phyloP scores from a whole-genome alignment of 2,888 invertebrate genomes.

The Coelopa pilipes region DNA sequence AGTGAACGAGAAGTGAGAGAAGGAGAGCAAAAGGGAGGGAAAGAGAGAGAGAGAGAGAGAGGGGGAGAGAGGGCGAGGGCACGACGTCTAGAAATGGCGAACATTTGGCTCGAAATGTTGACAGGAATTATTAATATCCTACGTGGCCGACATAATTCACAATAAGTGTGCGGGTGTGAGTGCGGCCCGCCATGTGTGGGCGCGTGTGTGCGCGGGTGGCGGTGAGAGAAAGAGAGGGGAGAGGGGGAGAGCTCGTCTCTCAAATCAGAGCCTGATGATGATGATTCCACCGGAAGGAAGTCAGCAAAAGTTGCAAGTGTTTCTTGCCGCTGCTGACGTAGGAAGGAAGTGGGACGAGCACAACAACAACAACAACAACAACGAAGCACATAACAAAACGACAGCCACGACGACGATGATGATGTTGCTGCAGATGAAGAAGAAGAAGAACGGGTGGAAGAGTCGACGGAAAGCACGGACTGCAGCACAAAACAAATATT shows the following conservation, averaged over 20 bases:
- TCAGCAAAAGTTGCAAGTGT: background rate
- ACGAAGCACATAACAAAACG: too few relatives aligned
- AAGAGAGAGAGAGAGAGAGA: too few relatives aligned
- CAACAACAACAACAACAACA: background rate
- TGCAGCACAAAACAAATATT: too few relatives aligned
- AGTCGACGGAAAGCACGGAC: too few relatives aligned
- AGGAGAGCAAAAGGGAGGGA: too few relatives aligned
- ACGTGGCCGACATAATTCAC: slow-evolving; percentile 54
- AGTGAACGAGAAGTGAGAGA: too few relatives aligned
- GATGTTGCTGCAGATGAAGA: too few relatives aligned
- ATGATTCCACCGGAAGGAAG: background rate
- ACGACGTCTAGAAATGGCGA: slow-evolving; percentile 52
- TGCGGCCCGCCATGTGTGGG: background rate
- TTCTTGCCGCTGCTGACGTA: background rate
- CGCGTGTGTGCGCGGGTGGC: too few relatives aligned
- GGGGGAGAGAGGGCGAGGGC: slow-evolving; percentile 28
- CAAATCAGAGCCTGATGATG: too few relatives aligned
- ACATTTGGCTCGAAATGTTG: slow-evolving; percentile 49
- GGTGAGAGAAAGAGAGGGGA: background rate
- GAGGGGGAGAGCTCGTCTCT: background rate
- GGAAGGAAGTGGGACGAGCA: too few relatives aligned
- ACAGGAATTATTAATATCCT: slow-evolving; percentile 63
- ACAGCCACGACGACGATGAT: too few relatives aligned
- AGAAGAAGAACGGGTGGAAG: too few relatives aligned
- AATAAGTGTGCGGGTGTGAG: slow-evolving; percentile 40